phyloP scores from a whole-genome alignment of 2,888 invertebrate species.

The Agrochola lota region DNA sequence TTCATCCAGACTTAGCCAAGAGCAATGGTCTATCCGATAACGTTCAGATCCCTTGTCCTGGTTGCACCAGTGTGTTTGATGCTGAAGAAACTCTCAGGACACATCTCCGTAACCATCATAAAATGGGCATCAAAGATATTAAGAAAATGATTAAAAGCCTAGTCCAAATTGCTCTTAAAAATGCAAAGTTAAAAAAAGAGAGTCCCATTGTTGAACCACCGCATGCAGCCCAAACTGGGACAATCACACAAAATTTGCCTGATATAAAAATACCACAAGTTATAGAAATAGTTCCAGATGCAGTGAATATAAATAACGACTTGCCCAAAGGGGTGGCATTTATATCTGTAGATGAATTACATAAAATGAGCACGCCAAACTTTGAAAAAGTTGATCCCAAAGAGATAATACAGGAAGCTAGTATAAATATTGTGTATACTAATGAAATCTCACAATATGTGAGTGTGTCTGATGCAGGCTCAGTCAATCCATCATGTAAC shows the following conservation, averaged over 20 bases:
- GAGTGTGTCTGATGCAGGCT: constrained; percentile 77
- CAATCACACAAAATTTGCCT: constrained; percentile 68
- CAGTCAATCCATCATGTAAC: constrained; percentile 75
- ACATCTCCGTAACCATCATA: constrained; percentile 93
- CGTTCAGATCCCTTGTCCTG: constrained; percentile 92
- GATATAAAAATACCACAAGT: constrained; percentile 86
- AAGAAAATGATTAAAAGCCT: constrained; percentile 90
- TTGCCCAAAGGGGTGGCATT: constrained; percentile 86
- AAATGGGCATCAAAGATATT: constrained; percentile 91
- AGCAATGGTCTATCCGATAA: constrained; percentile 89
- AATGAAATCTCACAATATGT: constrained; percentile 84
- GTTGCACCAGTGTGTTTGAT: constrained; percentile 92
- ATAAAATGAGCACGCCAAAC: constrained; percentile 87
- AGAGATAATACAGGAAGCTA: constrained; percentile 88
- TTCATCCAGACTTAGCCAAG: constrained; percentile 87
- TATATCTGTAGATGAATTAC: constrained; percentile 86
- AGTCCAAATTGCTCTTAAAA: constrained; percentile 86
- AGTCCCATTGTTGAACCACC: constrained; percentile 68
- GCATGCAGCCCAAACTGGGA: constrained; percentile 58
- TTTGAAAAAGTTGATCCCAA: constrained; percentile 88
- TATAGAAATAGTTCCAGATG: constrained; percentile 87
- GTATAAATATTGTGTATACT: constrained; percentile 87
- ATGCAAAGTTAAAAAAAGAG: constrained; percentile 86
- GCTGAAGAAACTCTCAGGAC: constrained; percentile 91
- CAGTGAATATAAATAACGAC: constrained; percentile 75